Base-by-base conservation (phyloP, 2,113 vertebrate species). In the Numida meleagris region DNA sequence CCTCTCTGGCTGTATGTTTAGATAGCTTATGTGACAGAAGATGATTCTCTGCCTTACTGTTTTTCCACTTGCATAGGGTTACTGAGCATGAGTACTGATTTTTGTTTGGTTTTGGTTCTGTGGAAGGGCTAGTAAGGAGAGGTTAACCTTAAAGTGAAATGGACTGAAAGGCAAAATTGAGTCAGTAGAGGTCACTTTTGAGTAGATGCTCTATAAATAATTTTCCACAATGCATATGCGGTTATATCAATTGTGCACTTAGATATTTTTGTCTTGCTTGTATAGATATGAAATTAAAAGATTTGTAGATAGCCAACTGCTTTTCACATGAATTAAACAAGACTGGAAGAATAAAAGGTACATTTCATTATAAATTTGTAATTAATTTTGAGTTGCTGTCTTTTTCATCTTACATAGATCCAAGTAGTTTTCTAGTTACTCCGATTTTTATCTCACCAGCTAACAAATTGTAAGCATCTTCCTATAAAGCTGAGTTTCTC, bases 351-450 rank as follows among this genome's bases (percentile, higher is more conserved):
- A n/a, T n/a, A 46, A 55, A 55, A 72, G 6, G 2, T n/a, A 36
- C 3, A 4, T 25, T 72, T 86, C 43, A 33, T 59, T 0, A 0
- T 16, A 58, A 3, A 18, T 10, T 1, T 40, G 11, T 23, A 82
- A 29, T 25, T 9, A 34, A 10, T 34, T 85, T 33, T 55, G 21
- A 12, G 27, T 27, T 66, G 12, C 6, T 61, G 6, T 5, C 5
- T 46, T 66, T 55, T 82, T 27, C 18, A 38, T 15, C 27, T 46
- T 53, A 8, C 3, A n/a, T 45, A 42, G 33, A 86, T 43, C 31
- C 8, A 61, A 48, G 27, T 9, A 67, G 19, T 27, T 82, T 74
- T 68, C 4, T 50, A 51, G 33, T 82, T 57, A 45, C 33, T 78
- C 21, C 2, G 7, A 15, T 74, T 55, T 68, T 61, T 62, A 12